Base-by-base conservation (phyloP, 1,140 invertebrate genomes). In the Drosophila oshimai region DNA sequence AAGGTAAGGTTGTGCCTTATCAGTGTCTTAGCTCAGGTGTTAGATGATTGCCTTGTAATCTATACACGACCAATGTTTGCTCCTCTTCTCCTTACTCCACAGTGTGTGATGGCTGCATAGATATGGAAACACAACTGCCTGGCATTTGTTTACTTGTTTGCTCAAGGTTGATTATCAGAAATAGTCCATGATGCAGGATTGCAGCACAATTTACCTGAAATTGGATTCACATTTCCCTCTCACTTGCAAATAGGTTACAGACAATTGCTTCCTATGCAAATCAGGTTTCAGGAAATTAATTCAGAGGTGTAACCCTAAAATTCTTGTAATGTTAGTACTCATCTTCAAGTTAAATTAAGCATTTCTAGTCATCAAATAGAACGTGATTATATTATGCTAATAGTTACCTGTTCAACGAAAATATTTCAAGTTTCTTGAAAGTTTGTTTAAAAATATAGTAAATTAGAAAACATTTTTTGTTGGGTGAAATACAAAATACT, bases 1-100 rank as follows among this genome's bases (percentile, higher is more conserved):
- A 46, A 44, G 39, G 6, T 37, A 37, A 9, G 13, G 13, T 41
- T 58, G 10, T 20, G 15, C 12, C 64, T 69, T 57, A 69, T 70
- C 64, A 70, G 22, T 39, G 26, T 46, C 64, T 69, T 70, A 24
- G 65, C 67, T 41, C 44, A 71, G 68, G 67, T 71, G 68, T 45
- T 71, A 10, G 65, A 15, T 37, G 49, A 71, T 71, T 42, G 36
- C 65, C 42, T 24, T 42, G 53, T 57, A 58, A 70, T 70, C 49
- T 45, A 57, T 31, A 50, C 61, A 12, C 26, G 26, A n/a, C n/a
- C 36, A 47, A 47, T 70, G 20, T 58, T 47, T 67, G 31, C 37
- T 36, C n/a, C 39, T 31, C 5, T 24, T 29, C 45, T 39, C 12
- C 24, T 17, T 13, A n/a, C n/a, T 6, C 26, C 20, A n/a, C n/a